Percentiles rank a stretch among this genome's conserved stretches.
phyloP scores from a whole-genome alignment of 2,113 vertebrate genomes.

The Misgurnus mizolepis region DNA sequence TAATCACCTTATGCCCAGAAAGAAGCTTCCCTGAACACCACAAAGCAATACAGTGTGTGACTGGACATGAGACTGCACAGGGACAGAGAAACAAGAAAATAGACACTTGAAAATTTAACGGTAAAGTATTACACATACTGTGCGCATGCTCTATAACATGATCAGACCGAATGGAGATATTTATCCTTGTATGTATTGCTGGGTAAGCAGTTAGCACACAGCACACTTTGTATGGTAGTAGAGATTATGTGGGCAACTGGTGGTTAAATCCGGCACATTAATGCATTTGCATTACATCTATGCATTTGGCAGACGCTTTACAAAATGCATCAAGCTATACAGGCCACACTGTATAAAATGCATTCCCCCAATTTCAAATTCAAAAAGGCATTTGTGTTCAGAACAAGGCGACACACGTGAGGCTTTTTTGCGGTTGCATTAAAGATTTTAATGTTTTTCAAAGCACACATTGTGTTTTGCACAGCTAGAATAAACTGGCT shows the following conservation, averaged over 20 bases:
- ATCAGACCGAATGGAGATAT: neutral
- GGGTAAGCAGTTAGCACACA: neutral
- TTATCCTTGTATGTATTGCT: neutral
- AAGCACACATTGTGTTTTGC: neutral
- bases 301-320: no score
- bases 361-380: no score
- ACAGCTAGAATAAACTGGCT: neutral
- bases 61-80: neutral
- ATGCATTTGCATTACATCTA: no score
- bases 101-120: no score
- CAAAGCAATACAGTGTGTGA: constrained; percentile 12
- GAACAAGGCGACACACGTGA: neutral
- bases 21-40: constrained; percentile 10
- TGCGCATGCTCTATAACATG: no score
- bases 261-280: neutral
- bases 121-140: neutral
- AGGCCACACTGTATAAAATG: no score
- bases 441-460: neutral
- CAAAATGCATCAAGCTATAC: no score
- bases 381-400: neutral
- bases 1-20: constrained; percentile 33
- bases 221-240: neutral
- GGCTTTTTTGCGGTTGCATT: neutral
- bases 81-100: neutral
- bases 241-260: neutral